These are phyloP conservation scores for Trichechus manatus DNA, from an alignment of 2,113 vertebrate species.

Conservation along the genomic window DNA sequence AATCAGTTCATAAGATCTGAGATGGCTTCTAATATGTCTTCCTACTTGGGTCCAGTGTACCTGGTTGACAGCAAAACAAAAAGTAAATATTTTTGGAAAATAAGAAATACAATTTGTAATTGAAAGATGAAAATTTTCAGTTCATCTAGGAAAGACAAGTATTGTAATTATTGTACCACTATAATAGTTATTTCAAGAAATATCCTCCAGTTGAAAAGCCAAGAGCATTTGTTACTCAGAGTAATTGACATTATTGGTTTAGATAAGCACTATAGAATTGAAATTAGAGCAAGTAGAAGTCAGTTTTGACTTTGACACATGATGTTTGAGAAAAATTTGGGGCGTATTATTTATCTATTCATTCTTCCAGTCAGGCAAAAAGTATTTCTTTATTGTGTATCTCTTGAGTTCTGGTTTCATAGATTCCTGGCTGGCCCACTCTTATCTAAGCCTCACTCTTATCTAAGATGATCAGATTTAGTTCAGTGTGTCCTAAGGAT, in stretches of 20 bases:
- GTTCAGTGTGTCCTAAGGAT: neutral
- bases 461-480: neutral
- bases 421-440: neutral
- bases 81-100: constrained; percentile 34
- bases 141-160: constrained; percentile 72
- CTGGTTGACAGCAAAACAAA: constrained; percentile 46
- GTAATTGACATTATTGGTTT: neutral
- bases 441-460: neutral
- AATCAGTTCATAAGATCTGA: neutral
- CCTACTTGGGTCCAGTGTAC: neutral
- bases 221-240: neutral
- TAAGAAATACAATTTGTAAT: neutral
- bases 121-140: constrained; percentile 71
- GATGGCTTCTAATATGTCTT: neutral
- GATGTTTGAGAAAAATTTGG: constrained; percentile 16
- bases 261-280: constrained; percentile 59
- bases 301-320: constrained; percentile 47
- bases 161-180: constrained; percentile 44
- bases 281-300: constrained; percentile 75
- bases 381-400: neutral
- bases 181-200: constrained; percentile 77
- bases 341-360: neutral
- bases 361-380: neutral
- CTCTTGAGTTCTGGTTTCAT: neutral
- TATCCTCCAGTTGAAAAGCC: neutral